These are phyloP conservation scores for Drosophila neonasuta DNA, from an alignment of 2,888 invertebrate species.

Conservation along the genomic window DNA sequence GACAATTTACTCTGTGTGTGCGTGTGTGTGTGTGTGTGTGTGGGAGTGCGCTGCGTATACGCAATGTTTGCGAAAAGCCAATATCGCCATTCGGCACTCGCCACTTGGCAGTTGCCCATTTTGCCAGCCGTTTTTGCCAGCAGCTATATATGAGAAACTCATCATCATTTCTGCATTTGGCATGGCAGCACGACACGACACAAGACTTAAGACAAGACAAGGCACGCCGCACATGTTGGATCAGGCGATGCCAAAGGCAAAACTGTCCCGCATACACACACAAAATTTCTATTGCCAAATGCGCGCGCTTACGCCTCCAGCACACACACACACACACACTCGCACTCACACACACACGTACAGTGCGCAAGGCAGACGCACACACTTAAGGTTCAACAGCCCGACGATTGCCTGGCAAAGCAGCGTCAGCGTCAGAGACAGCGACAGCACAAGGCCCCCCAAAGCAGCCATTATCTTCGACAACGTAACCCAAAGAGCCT, in stretches of 20 bases:
- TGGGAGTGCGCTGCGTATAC: constrained; percentile 38
- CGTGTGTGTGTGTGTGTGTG: not conserved
- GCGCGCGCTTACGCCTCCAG: constrained; percentile 67
- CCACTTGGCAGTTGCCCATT: not conserved
- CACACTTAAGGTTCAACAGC: constrained; percentile 73
- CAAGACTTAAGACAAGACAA: not conserved
- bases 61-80: constrained; percentile 39
- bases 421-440: constrained; percentile 40
- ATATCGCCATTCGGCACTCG: constrained; percentile 10
- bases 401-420: constrained; percentile 67
- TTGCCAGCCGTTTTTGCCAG: not conserved
- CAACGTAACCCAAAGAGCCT: constrained; percentile 57
- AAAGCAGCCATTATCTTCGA: constrained; percentile 75
- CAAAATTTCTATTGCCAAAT: constrained; percentile 65
- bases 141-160: constrained; percentile 53
- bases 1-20: constrained; percentile 54
- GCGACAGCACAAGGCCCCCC: constrained; percentile 57
- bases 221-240: constrained; percentile 50
- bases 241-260: constrained; percentile 40
- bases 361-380: constrained; percentile 50
- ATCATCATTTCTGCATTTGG: constrained; percentile 72
- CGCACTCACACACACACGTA: constrained; percentile 27
- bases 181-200: constrained; percentile 21
- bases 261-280: constrained; percentile 57
- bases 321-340: constrained; percentile 1